Base-by-base conservation (phyloP, 1,140 invertebrate genomes). In the Drosophila lacteicornis region DNA sequence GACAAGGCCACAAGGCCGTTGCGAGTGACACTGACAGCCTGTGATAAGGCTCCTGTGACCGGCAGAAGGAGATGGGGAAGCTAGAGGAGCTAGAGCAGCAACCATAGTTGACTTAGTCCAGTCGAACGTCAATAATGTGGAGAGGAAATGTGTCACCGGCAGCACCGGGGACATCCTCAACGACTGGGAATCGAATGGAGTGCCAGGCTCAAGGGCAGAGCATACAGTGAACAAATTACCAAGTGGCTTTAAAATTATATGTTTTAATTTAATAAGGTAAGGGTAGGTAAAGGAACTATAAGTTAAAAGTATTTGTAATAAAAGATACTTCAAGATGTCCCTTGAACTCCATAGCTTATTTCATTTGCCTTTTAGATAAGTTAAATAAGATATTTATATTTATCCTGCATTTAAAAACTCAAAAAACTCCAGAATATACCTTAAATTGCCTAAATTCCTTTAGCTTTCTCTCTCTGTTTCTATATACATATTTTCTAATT, bases 51-150 rank as follows among this genome's bases (percentile, higher is more conserved):
- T 76, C 42, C 7, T 36, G 50, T 46, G 47, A 42, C 68, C 67
- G 46, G 47, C 17, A 13, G 25, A 1, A 33, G 53, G 33, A 56
- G 42, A 2, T 5, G 22, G 36, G 25, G 33, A 40, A 46, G 25
- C 25, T 9, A n/a, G 6, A 45, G 53, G 57, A 38, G 19, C 3
- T 13, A 43, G 33, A 38, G 22, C 15, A 58, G 42, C 50, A 56
- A 43, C 47, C 73, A 66, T 60, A 79, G 75, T 77, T 80, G 60
- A 74, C 59, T 85, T 85, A 70, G 67, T 62, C 56, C 75, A 77
- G 63, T 36, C 55, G 79, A 63, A 88, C 73, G 83, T 88, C 80
- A 87, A 87, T 78, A 88, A 83, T 80, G 63, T 79, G 79, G 63
- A 80, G 60, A 62, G 77, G 55, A 78, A 86, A 88, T 77, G 61